A percentile compares a stretch with the other conserved stretches of the same genome.
Evolutionary conservation across 2,888 invertebrate genomes (phyloP).

Genomic region (Nemoura dubitans): DNA sequence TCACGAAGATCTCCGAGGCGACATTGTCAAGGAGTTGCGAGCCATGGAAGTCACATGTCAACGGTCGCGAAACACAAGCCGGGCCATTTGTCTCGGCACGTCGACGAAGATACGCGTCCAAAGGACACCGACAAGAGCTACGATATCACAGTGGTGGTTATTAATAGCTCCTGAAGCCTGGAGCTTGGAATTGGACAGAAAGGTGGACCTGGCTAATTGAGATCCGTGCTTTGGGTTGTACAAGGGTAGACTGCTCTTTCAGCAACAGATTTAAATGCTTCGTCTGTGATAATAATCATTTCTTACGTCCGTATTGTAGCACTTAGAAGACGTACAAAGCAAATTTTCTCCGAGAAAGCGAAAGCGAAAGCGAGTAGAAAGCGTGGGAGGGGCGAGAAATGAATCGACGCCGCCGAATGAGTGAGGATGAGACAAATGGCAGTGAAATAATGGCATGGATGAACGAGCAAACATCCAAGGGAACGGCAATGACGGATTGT

Average conservation of each 20-base stretch:
- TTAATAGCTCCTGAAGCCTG: background rate
- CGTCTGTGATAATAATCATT: background rate
- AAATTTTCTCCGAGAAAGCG: background rate
- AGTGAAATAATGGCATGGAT: constrained; percentile 46
- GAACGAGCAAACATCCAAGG: constrained; percentile 44
- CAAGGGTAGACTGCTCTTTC: background rate
- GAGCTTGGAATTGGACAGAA: background rate
- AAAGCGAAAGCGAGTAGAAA: background rate
- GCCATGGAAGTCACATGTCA: constrained; percentile 21
- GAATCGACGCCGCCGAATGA: constrained; percentile 33
- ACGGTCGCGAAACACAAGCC: background rate
- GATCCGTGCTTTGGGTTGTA: background rate
- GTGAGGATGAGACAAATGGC: constrained; percentile 42
- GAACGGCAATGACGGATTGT: constrained; percentile 43
- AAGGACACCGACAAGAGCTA: background rate
- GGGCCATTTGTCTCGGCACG: background rate
- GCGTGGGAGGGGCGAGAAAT: background rate
- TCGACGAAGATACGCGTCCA: background rate
- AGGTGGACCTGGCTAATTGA: background rate
- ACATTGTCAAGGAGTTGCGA: background rate
- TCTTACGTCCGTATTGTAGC: background rate
- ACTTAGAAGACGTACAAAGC: background rate
- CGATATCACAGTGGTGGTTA: background rate
- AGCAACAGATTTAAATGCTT: background rate
- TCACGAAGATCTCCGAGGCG: background rate